Percentiles rank a stretch among this genome's conserved stretches.
Conservation (phyloP, 2,888 invertebrate species). For the Hydrotaea diabolus region DNA sequence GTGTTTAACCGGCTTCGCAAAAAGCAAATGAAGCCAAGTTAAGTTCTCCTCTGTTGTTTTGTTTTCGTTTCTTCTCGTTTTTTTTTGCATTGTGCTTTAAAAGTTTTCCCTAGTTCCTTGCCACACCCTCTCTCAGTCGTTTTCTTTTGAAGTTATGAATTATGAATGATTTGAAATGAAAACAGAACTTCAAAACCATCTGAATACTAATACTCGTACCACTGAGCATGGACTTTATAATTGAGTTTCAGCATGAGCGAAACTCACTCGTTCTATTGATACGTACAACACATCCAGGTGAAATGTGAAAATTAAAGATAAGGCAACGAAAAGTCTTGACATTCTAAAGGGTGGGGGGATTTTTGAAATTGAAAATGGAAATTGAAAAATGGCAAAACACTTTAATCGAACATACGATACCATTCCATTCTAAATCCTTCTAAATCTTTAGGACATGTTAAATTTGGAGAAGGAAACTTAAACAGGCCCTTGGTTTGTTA, state of each 20-base stretch:
- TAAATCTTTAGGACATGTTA: too few species aligned
- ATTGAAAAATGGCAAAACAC: too few species aligned
- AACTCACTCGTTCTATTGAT: constrained; percentile 12
- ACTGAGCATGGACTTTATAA: constrained; percentile 16
- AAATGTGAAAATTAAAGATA: constrained; percentile 3
- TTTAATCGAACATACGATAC: too few species aligned
- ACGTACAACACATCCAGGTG: not conserved
- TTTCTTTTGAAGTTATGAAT: constrained; percentile 41
- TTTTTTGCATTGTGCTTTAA: not conserved
- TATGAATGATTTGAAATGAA: constrained; percentile 39
- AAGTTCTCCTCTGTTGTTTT: constrained; percentile 14
- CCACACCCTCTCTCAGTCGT: not conserved
- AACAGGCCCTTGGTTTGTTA: too few species aligned
- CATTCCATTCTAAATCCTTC: too few species aligned
- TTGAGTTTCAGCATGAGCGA: constrained; percentile 2
- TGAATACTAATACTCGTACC: constrained; percentile 36
- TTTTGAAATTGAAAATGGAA: too few species aligned
- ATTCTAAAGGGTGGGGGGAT: too few species aligned
- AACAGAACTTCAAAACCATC: constrained; percentile 23
- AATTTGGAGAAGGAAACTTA: too few species aligned
- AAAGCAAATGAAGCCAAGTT: constrained; percentile 21
- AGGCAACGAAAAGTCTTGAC: not conserved
- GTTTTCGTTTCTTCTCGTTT: too few species aligned
- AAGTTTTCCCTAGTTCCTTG: not conserved
- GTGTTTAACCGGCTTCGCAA: not conserved